Conservation (phyloP, 2,113 vertebrate genomes). For the Manacus vitellinus region DNA sequence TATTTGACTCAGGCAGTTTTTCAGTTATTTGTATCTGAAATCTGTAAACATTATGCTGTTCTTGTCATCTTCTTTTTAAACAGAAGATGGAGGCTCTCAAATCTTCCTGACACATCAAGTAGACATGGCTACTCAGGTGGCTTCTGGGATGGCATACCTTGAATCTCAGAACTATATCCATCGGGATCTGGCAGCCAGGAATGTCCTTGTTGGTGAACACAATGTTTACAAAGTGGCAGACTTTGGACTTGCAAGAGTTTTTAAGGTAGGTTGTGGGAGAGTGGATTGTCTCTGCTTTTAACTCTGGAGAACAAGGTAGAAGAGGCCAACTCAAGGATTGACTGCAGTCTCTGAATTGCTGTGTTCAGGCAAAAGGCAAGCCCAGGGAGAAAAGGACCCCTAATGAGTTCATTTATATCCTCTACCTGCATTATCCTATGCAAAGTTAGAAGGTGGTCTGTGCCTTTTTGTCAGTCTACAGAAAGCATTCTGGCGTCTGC, state of each 20-base stretch:
- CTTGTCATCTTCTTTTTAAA: neutral
- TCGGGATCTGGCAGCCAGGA: constrained; percentile 93
- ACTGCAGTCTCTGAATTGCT: neutral
- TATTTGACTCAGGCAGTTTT: neutral
- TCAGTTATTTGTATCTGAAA: neutral
- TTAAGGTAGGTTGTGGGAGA: constrained; percentile 78
- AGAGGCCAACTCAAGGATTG: neutral
- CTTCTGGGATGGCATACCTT: constrained; percentile 93
- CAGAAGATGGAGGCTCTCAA: constrained; percentile 75
- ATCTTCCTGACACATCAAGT: constrained; percentile 80
- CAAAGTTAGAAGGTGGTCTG: neutral
- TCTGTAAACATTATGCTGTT: neutral
- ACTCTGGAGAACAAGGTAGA: neutral
- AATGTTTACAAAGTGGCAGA: constrained; percentile 95
- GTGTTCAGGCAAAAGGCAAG: neutral
- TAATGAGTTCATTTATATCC: fast-evolving
- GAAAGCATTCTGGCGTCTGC: neutral
- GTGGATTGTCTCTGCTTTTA: neutral
- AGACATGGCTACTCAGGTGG: constrained; percentile 93
- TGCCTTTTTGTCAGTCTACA: neutral
- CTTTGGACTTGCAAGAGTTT: constrained; percentile 94
- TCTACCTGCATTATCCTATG: neutral
- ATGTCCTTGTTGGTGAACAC: constrained; percentile 94
- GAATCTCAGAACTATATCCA: constrained; percentile 96
- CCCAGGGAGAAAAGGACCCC: neutral